These are phyloP conservation scores for Caenorhabditis sulstoni DNA, from an alignment of 2,888 invertebrate species.

Conservation along the genomic window DNA sequence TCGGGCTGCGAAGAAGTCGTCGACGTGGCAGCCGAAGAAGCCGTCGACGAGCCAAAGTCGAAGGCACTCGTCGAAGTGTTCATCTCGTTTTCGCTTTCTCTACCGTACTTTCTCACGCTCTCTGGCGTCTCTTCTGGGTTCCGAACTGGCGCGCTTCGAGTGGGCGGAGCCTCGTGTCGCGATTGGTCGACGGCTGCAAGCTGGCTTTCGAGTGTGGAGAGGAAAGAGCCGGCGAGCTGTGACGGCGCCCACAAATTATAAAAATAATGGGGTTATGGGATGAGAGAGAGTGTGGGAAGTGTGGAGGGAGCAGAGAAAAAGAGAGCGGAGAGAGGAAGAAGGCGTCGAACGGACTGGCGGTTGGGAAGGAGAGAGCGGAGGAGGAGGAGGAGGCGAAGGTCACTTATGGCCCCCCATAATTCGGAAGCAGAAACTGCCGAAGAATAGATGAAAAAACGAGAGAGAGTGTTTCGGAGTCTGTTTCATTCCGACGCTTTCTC, in stretches of 20 bases:
- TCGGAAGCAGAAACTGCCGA: conserved; percentile 9
- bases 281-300: conserved; percentile 8
- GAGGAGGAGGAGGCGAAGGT: conserved; percentile 10
- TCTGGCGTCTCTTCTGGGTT: background rate
- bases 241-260: conserved; percentile 36
- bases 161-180: conserved; percentile 47
- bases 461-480: no score
- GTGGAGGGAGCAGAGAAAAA: conserved; percentile 1
- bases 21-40: conserved; percentile 62
- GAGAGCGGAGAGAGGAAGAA: conserved; percentile 10
- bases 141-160: background rate
- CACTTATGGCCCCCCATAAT: conserved; percentile 19
- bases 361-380: conserved; percentile 4
- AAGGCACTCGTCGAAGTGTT: conserved; percentile 62
- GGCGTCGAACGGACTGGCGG: conserved; percentile 32
- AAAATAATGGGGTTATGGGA: conserved; percentile 48
- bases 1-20: conserved; percentile 63
- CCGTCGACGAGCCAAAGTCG: conserved; percentile 67
- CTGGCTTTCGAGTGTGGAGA: conserved; percentile 1
- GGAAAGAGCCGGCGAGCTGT: background rate
- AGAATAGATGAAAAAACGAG: background rate
- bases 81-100: conserved; percentile 15
- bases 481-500: background rate
- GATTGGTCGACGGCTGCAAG: conserved; percentile 52
- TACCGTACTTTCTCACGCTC: conserved; percentile 39